Base-by-base conservation (phyloP, 2,113 vertebrate genomes). In the Eulemur macaco region DNA sequence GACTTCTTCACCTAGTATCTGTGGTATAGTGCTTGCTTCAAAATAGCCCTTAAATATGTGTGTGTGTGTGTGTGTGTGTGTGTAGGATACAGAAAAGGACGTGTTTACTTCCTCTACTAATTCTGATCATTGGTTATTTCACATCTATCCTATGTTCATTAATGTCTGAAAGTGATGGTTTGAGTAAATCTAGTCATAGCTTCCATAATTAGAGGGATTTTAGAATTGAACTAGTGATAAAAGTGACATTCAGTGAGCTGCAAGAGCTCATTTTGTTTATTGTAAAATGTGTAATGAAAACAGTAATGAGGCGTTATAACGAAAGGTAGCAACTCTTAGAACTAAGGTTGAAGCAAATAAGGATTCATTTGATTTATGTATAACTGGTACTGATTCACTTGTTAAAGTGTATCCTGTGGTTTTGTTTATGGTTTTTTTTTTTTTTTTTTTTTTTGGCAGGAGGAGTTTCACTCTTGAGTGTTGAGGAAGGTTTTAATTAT, bases 231-330 rank as follows among this genome's bases (percentile, higher is more conserved):
- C 7, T 87, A 34, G 14, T 84, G 25, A 34, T 60, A 20, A 84
- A 42, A 86, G 42, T 91, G 39, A 86, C 64, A 71, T 58, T 92
- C 13, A 54, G 0, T 54, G 25, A 84, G 47, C 77, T 92, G 1
- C 42, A 84, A 89, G 93, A 90, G 42, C 21, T 76, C 47, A 15
- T 68, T 77, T 95, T 88, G 25, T 74, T 86, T 11, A 4, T 85
- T 78, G 15, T 94, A 56, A 52, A 93, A 80, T 88, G 23, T 91
- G 21, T 86, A 92, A 88, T 47, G 52, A 81, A 71, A 92, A 47
- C 50, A 77, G 4, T 91, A 73, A 74, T 39, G 60, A 82, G 47
- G n/a, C 37, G 29, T 74, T 18, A 9, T 76, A 94, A 66, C 27
- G 45, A 83, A 84, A 92, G 69, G 47, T 39, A 73, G 37, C 21